These are phyloP conservation scores for Zaprionus lachaisei DNA, from an alignment of 1,140 invertebrate species.

Conservation along the genomic window DNA sequence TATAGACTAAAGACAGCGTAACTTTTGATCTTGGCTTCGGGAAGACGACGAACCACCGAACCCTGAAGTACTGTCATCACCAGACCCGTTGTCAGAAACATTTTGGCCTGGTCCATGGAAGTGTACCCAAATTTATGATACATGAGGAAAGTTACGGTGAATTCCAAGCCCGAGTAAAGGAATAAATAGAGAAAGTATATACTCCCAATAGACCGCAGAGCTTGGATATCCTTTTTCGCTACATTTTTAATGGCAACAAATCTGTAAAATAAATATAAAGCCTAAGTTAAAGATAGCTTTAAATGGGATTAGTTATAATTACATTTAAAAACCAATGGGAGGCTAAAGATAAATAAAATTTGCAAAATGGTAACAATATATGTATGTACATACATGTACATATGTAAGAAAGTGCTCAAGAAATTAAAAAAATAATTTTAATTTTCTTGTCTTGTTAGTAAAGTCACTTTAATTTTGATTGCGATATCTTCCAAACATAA, in stretches of 20 bases:
- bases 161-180: slow-evolving; percentile 98
- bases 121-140: slow-evolving; percentile 96
- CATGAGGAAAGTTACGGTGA: slow-evolving; percentile 98
- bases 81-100: slow-evolving; percentile 96
- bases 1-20: slow-evolving; percentile 92
- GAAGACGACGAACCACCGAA: slow-evolving; percentile 92
- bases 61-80: slow-evolving; percentile 98
- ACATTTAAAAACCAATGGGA: too few species aligned
- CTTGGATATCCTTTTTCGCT: slow-evolving; percentile 86
- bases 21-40: slow-evolving; percentile 90
- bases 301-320: not conserved
- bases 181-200: slow-evolving; percentile 98
- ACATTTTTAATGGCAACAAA: slow-evolving; percentile 88
- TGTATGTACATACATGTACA: too few species aligned
- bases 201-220: slow-evolving; percentile 90
- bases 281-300: not conserved
- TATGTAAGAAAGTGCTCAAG: too few species aligned
- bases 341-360: too few species aligned
- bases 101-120: slow-evolving; percentile 98
- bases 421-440: too few species aligned
- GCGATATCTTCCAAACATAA: too few species aligned
- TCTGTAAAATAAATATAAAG: slow-evolving; percentile 83
- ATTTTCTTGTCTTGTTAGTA: too few species aligned
- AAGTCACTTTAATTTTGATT: too few species aligned
- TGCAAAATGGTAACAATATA: too few species aligned